Evolutionary conservation across 2,113 vertebrate genomes (phyloP), one percentile per base, ranked within the genome.

Genomic region (Egretta garzetta): DNA sequence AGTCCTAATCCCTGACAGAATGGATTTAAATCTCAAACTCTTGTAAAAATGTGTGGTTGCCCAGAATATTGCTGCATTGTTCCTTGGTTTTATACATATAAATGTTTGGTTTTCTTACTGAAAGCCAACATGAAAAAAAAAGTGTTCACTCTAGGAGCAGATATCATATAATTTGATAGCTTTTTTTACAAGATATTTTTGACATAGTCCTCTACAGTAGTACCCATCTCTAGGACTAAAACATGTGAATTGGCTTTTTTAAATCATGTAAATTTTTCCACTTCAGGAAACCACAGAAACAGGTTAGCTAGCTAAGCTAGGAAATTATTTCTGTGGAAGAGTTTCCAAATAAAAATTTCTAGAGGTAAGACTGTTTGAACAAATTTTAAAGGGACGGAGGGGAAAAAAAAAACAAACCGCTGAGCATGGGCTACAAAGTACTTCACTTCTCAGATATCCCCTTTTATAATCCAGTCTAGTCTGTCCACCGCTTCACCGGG

Each of bases 371-470:
- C 4, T 21, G 8, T 71, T 56, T 50, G 16, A 67, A 53, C 26
- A 4, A 58, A 30, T 67, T 66, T 59, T 30, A 86, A 66, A 26
- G 10, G 10, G 14, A 56, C 2, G 4, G 7, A 43, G 4, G 7
- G 2, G 0, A 2, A 8, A 24, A 24, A 23, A 26, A 7, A 58
- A 39, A 35, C n/a, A 45, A 41, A 41, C 37, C n/a, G 2, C 2
- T 15, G 24, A 53, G 11, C 24, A 12, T 39, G 43, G 27, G 5
- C 30, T 53, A n/a, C 24, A 53, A 58, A 52, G 11, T 10, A 21
- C 19, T 59, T 59, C 45, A 60, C 10, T 19, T 77, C 32, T 71
- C 16, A 60, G 37, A 45, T 12, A 59, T 23, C 15, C 16, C 10
- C 4, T 66, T 71, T 39, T 52, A 45, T 66, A 66, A 23, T 52